Conservation (phyloP, 2,888 invertebrate species). For the Erannis defoliaria region DNA sequence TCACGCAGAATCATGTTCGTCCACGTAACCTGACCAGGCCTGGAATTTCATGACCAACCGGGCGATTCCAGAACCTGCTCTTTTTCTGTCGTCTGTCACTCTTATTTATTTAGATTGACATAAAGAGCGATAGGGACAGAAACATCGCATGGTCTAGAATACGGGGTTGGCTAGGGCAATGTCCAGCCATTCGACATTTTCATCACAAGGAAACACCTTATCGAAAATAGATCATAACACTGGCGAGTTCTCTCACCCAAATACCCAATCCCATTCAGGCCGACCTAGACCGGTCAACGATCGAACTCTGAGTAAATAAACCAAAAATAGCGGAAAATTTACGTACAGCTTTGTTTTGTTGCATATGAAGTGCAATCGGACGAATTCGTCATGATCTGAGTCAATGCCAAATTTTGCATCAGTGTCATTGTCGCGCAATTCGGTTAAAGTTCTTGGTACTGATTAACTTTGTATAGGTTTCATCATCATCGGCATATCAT, state of each 20-base stretch:
- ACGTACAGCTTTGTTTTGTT: slow-evolving; percentile 21
- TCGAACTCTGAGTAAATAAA: slow-evolving; percentile 25
- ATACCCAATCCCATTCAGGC: slow-evolving; percentile 14
- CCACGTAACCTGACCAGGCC: too few species aligned
- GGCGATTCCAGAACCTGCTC: too few species aligned
- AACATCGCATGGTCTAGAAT: too few species aligned
- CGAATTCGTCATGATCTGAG: slow-evolving; percentile 12
- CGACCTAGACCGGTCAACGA: slow-evolving; percentile 36
- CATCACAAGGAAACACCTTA: not conserved
- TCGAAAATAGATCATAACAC: slow-evolving; percentile 18
- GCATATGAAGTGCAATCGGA: slow-evolving; percentile 2
- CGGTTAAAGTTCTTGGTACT: not conserved
- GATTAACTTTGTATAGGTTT: not conserved
- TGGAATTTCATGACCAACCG: too few species aligned
- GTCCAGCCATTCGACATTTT: slow-evolving; percentile 1
- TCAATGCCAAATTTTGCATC: slow-evolving; percentile 16
- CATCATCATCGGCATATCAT: too few species aligned
- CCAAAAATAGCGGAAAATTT: slow-evolving; percentile 25
- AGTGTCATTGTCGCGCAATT: slow-evolving; percentile 7
- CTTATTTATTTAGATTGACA: too few species aligned
- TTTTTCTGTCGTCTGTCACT: too few species aligned
- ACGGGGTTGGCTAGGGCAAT: too few species aligned
- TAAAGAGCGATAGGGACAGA: too few species aligned
- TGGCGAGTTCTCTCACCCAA: slow-evolving; percentile 16
- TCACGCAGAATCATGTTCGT: too few species aligned